Conservation (phyloP, 1,140 invertebrate genomes). For the Sesamia nonagrioides region DNA sequence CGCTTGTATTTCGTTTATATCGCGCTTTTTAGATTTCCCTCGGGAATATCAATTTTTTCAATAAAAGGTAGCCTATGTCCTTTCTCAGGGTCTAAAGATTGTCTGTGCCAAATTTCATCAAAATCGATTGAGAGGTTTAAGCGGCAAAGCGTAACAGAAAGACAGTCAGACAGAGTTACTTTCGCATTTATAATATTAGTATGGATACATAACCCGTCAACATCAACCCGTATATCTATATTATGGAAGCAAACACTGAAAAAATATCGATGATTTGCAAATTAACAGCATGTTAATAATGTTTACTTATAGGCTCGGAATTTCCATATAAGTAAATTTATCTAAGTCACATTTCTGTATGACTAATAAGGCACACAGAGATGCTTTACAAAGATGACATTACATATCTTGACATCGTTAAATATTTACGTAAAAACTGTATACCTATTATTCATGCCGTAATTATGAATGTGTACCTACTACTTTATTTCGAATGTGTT, state of each 20-base stretch:
- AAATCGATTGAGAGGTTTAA: too few species aligned
- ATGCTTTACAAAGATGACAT: conserved; percentile 28
- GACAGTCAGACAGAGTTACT: too few species aligned
- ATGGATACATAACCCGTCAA: not conserved
- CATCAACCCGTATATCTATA: not conserved
- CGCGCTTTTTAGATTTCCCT: too few species aligned
- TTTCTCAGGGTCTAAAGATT: too few species aligned
- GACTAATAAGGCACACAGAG: conserved; percentile 21
- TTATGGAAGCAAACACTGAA: not conserved
- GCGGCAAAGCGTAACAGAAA: too few species aligned
- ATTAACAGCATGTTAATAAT: not conserved
- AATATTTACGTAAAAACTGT: conserved; percentile 20
- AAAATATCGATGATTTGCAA: conserved; percentile 16
- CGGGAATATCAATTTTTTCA: too few species aligned
- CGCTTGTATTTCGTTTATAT: too few species aligned
- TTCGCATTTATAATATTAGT: too few species aligned
- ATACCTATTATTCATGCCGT: not conserved
- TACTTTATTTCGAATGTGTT: not conserved
- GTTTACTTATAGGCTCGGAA: conserved; percentile 38
- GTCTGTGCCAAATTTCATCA: too few species aligned
- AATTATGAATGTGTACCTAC: not conserved
- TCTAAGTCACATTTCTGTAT: conserved; percentile 26
- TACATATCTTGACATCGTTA: conserved; percentile 2
- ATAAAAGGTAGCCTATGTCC: too few species aligned
- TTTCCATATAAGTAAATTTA: conserved; percentile 37